Conservation (phyloP, 2,888 invertebrate genomes). For the Cantharis flavilabris region DNA sequence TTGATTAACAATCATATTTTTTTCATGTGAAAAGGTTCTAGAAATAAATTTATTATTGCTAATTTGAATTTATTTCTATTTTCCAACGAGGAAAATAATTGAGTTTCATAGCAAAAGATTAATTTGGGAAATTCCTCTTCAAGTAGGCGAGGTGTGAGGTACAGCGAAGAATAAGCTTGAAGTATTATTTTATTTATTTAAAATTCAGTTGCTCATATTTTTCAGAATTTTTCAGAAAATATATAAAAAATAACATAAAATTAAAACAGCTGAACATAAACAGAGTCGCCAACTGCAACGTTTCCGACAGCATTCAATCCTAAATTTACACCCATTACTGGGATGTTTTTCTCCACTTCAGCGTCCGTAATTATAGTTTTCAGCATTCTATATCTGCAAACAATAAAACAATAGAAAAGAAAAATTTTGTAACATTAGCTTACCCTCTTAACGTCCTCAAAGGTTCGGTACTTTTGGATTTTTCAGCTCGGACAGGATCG, state of each 20-base stretch:
- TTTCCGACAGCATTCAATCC: slow-evolving; percentile 55
- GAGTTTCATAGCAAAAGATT: no score
- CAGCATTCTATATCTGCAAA: slow-evolving; percentile 57
- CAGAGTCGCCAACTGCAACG: slow-evolving; percentile 58
- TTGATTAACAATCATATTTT: no score
- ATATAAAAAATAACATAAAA: background rate
- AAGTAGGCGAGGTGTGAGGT: no score
- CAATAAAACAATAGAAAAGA: background rate
- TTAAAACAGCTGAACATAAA: slow-evolving; percentile 50
- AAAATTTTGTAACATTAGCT: slow-evolving; percentile 21
- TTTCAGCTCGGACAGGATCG: slow-evolving; percentile 57
- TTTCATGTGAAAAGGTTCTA: no score
- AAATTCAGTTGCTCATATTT: no score
- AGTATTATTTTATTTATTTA: no score
- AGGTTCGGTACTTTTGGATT: slow-evolving; percentile 57
- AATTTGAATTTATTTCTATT: no score
- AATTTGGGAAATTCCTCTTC: no score
- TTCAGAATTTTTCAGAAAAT: no score
- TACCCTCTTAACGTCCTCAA: slow-evolving; percentile 61
- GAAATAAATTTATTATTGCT: no score
- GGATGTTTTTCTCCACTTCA: slow-evolving; percentile 41
- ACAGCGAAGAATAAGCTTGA: no score
- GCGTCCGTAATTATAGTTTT: slow-evolving; percentile 27
- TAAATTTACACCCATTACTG: slow-evolving; percentile 59
- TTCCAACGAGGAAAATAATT: no score